Percentiles rank a stretch among this genome's conserved stretches.
Conservation (phyloP, 2,888 invertebrate genomes). For the Drosophila formosana region DNA sequence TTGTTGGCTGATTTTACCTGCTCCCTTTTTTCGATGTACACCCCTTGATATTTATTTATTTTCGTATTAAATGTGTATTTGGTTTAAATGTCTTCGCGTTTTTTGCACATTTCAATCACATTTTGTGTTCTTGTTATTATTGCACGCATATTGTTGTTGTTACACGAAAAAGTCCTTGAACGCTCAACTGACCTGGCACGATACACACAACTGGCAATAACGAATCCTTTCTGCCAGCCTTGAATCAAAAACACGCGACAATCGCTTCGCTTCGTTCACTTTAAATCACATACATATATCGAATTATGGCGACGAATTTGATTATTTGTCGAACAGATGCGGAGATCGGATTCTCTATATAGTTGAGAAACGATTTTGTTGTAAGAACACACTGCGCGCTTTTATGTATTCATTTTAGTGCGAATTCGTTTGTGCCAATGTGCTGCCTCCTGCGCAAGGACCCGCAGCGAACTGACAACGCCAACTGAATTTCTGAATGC, state of each 20-base stretch:
- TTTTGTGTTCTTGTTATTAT: conserved; percentile 38
- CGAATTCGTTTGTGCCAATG: conserved; percentile 32
- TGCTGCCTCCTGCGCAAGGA: conserved; percentile 74
- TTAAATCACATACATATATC: conserved; percentile 23
- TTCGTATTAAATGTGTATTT: conserved; percentile 17
- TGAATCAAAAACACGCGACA: conserved; percentile 60
- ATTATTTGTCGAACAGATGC: conserved; percentile 16
- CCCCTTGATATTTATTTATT: not conserved
- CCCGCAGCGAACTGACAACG: conserved; percentile 77
- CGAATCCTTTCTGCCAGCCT: conserved; percentile 49
- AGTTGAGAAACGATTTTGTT: conserved; percentile 2
- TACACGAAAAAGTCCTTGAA: conserved; percentile 73
- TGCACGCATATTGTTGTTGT: conserved; percentile 52
- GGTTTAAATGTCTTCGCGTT: conserved; percentile 36
- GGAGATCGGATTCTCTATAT: conserved; percentile 22
- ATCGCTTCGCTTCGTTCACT: conserved; percentile 24
- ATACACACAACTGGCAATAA: conserved; percentile 65
- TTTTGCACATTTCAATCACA: conserved; percentile 46
- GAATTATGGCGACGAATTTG: conserved; percentile 20
- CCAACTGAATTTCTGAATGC: conserved; percentile 75
- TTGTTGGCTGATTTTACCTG: conserved; percentile 63
- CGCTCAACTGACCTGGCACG: conserved; percentile 81
- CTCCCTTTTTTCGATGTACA: conserved; percentile 18
- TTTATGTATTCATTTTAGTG: conserved; percentile 35
- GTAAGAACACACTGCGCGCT: conserved; percentile 45